Conservation (phyloP, 2,113 vertebrate genomes). For the Eubucco bourcierii region DNA sequence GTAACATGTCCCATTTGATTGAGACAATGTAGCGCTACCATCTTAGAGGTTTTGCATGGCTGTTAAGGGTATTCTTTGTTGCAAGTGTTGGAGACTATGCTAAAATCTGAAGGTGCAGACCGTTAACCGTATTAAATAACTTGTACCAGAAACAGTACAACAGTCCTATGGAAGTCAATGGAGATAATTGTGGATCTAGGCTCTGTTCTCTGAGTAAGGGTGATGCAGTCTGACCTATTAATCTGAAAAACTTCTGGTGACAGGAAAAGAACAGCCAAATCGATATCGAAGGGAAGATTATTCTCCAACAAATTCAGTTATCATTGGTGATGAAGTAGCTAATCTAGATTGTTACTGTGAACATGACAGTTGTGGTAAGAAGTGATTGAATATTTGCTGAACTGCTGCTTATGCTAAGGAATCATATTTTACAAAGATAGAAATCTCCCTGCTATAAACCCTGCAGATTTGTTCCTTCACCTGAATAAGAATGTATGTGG, state of each 20-base stretch:
- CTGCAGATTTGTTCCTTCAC: background rate
- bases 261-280: background rate
- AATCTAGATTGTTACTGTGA: background rate
- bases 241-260: background rate
- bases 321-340: background rate
- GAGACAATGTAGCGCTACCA: background rate
- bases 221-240: background rate
- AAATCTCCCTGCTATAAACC: background rate
- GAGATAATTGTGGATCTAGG: background rate
- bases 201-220: background rate
- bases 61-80: background rate
- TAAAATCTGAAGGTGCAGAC: background rate
- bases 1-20: background rate
- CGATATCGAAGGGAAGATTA: background rate
- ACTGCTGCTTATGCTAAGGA: background rate
- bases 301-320: constrained; percentile 13
- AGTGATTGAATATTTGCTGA: background rate
- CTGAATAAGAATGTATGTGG: background rate
- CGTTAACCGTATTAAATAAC: background rate
- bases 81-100: background rate
- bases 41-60: background rate
- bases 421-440: background rate
- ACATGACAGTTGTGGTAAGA: background rate
- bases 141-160: background rate
- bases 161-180: background rate